phyloP scores from a whole-genome alignment of 2,888 invertebrate genomes.

The Tachystola acroxantha region DNA sequence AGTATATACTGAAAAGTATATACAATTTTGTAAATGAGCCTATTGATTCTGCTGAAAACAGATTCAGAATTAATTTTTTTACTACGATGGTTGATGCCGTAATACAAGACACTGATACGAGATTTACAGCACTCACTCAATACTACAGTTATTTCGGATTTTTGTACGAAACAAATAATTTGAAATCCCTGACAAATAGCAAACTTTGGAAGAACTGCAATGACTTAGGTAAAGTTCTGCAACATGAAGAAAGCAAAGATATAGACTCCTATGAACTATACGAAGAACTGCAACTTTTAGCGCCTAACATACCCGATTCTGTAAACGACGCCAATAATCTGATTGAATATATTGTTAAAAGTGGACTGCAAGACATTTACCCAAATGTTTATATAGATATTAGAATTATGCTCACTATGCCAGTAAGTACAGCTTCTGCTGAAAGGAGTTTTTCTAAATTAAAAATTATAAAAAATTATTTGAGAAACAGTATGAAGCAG shows the following conservation, averaged over 20 bases:
- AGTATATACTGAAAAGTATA: not conserved
- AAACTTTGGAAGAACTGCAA: not conserved
- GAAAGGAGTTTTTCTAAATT: constrained; percentile 22
- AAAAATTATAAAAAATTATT: constrained; percentile 17
- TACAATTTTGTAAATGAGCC: not conserved
- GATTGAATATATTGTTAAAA: constrained; percentile 9
- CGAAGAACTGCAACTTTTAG: not conserved
- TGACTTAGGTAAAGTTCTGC: not conserved
- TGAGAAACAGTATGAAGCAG: constrained; percentile 17
- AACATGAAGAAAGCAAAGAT: constrained; percentile 6
- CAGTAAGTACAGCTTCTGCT: constrained; percentile 12
- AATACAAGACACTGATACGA: not conserved
- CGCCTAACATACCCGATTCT: constrained; percentile 6
- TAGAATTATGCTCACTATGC: constrained; percentile 11
- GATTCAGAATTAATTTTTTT: not conserved
- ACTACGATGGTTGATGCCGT: constrained; percentile 1
- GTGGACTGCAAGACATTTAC: constrained; percentile 11
- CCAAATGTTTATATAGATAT: constrained; percentile 10
- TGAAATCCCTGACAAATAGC: not conserved
- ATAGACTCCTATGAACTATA: constrained; percentile 6
- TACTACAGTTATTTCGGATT: constrained; percentile 1
- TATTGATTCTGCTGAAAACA: not conserved
- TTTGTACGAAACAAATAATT: constrained; percentile 1
- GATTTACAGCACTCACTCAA: constrained; percentile 3
- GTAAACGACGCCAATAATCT: constrained; percentile 10